Percentiles rank a stretch among this genome's conserved stretches.
These are phyloP conservation scores for Myxocyprinus asiaticus DNA, from an alignment of 2,113 vertebrate genomes.

Conservation along the genomic window DNA sequence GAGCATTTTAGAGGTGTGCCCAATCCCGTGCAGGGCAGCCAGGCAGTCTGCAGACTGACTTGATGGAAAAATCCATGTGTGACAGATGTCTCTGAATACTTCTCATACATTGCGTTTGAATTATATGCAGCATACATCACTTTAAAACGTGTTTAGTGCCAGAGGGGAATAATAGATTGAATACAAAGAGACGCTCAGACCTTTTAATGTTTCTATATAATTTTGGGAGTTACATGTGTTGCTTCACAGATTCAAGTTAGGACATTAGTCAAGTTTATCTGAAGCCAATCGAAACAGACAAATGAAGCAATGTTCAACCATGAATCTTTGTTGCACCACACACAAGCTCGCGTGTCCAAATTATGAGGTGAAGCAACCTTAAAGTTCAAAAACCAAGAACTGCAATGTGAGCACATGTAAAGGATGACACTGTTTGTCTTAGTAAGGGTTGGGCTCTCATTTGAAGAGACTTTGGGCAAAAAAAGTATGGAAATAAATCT, in stretches of 20 bases:
- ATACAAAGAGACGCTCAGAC: too few relatives aligned
- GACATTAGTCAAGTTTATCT: not conserved
- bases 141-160: too few relatives aligned
- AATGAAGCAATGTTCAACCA: slow-evolving; percentile 28
- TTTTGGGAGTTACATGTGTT: too few relatives aligned
- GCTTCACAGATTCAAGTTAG: not conserved
- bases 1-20: slow-evolving; percentile 41
- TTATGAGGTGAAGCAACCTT: slow-evolving; percentile 9
- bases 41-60: not conserved
- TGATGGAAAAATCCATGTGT: not conserved
- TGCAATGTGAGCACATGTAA: not conserved
- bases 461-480: too few relatives aligned
- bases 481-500: too few relatives aligned
- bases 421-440: not conserved
- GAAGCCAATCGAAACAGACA: not conserved
- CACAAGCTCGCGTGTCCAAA: not conserved
- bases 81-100: not conserved
- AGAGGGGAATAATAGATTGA: too few relatives aligned
- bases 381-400: not conserved
- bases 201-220: too few relatives aligned
- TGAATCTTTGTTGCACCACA: not conserved
- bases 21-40: slow-evolving; percentile 24
- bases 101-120: not conserved
- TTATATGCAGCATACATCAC: too few relatives aligned
- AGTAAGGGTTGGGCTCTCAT: not conserved